Evolutionary conservation across 2,888 invertebrate species (phyloP).

Genomic region (Eupithecia dodoneata): DNA sequence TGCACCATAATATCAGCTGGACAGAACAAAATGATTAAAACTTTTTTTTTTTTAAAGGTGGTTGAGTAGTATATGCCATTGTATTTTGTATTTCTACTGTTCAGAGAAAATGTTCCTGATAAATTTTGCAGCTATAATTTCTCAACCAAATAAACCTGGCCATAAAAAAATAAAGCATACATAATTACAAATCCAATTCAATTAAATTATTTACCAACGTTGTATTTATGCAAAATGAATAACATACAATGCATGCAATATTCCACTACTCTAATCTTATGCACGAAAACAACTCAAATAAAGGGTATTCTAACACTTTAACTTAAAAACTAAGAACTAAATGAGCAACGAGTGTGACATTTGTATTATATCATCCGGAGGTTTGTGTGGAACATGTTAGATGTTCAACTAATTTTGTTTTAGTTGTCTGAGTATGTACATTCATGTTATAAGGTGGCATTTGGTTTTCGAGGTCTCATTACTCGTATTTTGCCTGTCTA

Average conservation of each 20-base stretch:
- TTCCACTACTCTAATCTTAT: neutral
- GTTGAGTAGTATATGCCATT: neutral
- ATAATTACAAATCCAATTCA: too few relatives aligned
- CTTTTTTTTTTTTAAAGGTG: neutral
- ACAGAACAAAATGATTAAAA: neutral
- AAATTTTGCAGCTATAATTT: neutral
- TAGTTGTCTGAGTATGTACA: neutral
- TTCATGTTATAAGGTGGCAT: too few relatives aligned
- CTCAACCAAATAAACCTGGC: neutral
- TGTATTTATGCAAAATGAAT: neutral
- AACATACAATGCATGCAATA: neutral
- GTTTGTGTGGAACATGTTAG: conserved; percentile 9
- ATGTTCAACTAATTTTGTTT: neutral
- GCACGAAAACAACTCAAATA: conserved; percentile 26
- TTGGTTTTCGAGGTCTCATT: too few relatives aligned
- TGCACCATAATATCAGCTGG: neutral
- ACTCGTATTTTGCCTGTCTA: too few relatives aligned
- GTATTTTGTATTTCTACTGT: neutral
- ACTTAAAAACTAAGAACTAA: conserved; percentile 39
- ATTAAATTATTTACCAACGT: neutral
- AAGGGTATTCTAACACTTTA: conserved; percentile 30
- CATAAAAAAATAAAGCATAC: neutral
- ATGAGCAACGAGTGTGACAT: conserved; percentile 22
- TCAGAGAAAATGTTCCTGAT: neutral
- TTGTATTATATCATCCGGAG: conserved; percentile 31